Base-by-base conservation (phyloP, 1,140 invertebrate genomes). In the Aphis craccivora region DNA sequence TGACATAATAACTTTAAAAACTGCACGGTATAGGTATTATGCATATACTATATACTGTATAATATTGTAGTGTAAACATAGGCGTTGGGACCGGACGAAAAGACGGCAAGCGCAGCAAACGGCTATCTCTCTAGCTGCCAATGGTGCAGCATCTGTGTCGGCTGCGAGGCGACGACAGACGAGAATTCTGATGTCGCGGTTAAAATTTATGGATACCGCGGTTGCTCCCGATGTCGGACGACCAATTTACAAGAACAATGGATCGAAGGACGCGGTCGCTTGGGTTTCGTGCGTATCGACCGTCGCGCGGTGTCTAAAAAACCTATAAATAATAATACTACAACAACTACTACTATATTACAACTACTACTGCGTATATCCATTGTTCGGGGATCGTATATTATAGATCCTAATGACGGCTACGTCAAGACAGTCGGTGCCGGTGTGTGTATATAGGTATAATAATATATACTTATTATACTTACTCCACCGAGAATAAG, bases 191-290 rank as follows among this genome's bases (percentile, higher is more conserved):
- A 89, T 89, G 88, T 89, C 22, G 88, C 22, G 0, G 88, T 89
- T 55, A 18, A 89, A 37, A 55, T 55, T 53, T 89, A 89, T 89
- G 22, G 48, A 40, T 55, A 89, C 20, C 48, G 48, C 88, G 88
- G 88, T 89, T 53, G 88, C 35, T 89, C 48, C 88, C 88, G 88
- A 55, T 55, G 88, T 89, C 51, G 8, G 51, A 89, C n/a, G 48
- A 89, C 88, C 88, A 89, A 89, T 89, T 89, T 89, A 89, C 88
- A 89, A 89, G 88, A 89, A 89, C 88, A 89, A 89, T 89, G 88
- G 88, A n/a, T 43, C 51, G 48, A 55, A 37, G 35, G 37, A 89
- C 51, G 88, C 18, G 35, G 30, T 76, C 22, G 4, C 22, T 35
- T 8, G 45, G 18, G 14, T 48, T 45, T 45, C 37, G 45, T 87